Evolutionary conservation across 1,140 invertebrate genomes (phyloP), one percentile per base, ranked within the genome.

Genomic region (Brachionus rubens): DNA sequence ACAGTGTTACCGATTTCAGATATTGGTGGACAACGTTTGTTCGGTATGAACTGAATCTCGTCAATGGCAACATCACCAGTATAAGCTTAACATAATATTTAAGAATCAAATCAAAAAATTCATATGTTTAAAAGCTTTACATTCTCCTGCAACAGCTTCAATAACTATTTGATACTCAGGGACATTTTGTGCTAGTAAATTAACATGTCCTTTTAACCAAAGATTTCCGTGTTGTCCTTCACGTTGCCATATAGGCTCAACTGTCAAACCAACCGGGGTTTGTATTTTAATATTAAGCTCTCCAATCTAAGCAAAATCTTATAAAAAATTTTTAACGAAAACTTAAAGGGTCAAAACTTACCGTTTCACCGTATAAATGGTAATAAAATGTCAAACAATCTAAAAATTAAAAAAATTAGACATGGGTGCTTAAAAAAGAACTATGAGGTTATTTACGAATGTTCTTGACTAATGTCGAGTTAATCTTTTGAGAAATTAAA

Each of bases 401-500:
- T 65, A 24, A 65, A 59, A 33, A 59, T 59, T 33, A n/a, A 36
- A 43, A 30, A 12, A 41, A 26, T 43, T 43, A 36, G 33, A 36
- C 3, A 5, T 36, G 3, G 9, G 33, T 36, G 7, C 24, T 65
- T 24, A 10, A 26, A 43, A 26, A 24, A 43, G 19, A 26, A 10
- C 2, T 43, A 24, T 43, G 41, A n/a, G 40, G n/a, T 19, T n/a
- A 62, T 21, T 65, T 65, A 65, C 59, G 33, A 24, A 28, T 65
- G 43, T 65, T 65, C 30, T 24, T 21, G 5, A 43, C 33, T 6
- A 65, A 41, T 10, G 16, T 65, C 24, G 59, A 65, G 43, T 65
- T 65, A 36, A 90, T 86, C 21, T 16, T 16, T 12, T 65, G 79
- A 16, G 81, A 83, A 78, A 82, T 82, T 10, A 84, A 70, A 80